Percentiles rank a stretch among this genome's conserved stretches.
phyloP scores from a whole-genome alignment of 2,797 vertebrate species.

The Cyclopterus lumpus region DNA sequence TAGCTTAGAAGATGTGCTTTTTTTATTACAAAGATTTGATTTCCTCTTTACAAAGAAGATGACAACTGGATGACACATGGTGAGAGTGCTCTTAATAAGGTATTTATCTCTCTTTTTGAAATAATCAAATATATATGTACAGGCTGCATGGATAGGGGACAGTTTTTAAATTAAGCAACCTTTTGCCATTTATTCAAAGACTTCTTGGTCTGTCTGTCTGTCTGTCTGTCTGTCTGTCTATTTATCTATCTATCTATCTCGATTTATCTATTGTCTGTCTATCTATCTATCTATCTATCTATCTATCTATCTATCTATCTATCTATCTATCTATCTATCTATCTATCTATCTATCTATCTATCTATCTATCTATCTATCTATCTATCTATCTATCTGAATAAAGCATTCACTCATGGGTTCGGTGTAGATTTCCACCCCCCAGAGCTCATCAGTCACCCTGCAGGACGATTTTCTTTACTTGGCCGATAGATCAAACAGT shows the following conservation, averaged over 20 bases:
- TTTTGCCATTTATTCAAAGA: too few species aligned
- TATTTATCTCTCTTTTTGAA: background rate
- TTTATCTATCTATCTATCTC: too few species aligned
- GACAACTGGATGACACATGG: background rate
- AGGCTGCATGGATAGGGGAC: too few species aligned
- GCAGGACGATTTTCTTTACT: slow-evolving; percentile 36
- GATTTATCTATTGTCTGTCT: too few species aligned
- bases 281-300: too few species aligned
- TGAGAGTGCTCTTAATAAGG: background rate
- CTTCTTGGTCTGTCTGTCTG: too few species aligned
- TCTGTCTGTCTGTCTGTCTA: too few species aligned
- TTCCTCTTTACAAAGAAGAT: background rate
- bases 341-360: background rate
- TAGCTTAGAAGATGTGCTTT: background rate
- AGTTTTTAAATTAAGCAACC: too few species aligned
- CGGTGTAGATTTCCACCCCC: slow-evolving; percentile 48
- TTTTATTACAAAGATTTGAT: background rate
- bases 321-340: too few species aligned
- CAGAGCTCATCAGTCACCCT: slow-evolving; percentile 38
- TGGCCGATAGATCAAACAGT: slow-evolving; percentile 59
- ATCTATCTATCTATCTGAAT: background rate
- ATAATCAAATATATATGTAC: too few species aligned
- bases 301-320: too few species aligned
- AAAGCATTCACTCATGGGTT: slow-evolving; percentile 29
- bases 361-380: background rate